These are phyloP conservation scores for Anabas testudineus DNA, from an alignment of 2,797 vertebrate species.

Conservation along the genomic window DNA sequence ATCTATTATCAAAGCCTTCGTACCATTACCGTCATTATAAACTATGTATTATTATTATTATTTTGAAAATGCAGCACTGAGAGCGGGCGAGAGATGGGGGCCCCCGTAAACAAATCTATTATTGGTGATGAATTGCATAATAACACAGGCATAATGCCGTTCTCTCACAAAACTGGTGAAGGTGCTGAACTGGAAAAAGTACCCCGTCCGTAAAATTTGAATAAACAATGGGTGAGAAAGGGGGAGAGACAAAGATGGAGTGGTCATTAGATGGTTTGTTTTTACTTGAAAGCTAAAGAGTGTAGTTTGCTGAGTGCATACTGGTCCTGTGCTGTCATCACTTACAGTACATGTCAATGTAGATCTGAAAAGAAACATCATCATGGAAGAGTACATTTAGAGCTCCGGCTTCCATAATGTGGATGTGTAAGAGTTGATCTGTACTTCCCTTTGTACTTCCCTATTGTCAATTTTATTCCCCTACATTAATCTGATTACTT, in stretches of 20 bases:
- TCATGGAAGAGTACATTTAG: conserved; percentile 36
- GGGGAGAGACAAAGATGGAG: conserved; percentile 75
- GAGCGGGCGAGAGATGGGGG: conserved; percentile 82
- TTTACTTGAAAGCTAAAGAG: conserved; percentile 76
- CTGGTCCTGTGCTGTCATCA: conserved; percentile 33
- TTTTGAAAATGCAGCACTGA: conserved; percentile 86
- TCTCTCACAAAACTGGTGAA: conserved; percentile 87
- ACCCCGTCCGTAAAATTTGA: conserved; percentile 88
- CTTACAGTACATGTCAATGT: conserved; percentile 24
- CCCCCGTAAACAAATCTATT: conserved; percentile 90
- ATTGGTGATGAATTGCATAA: conserved; percentile 92
- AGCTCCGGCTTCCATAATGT: conserved; percentile 14
- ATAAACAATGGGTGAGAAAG: conserved; percentile 85
- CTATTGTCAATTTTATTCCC: neutral
- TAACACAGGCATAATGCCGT: conserved; percentile 89
- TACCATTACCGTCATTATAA: conserved; percentile 87
- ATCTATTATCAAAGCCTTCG: conserved; percentile 85
- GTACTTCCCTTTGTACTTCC: neutral
- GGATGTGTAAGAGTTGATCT: conserved; percentile 9
- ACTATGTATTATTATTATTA: conserved; percentile 88
- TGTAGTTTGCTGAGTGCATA: conserved; percentile 43
- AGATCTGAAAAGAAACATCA: conserved; percentile 37
- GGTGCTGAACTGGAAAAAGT: conserved; percentile 90
- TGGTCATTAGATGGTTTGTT: conserved; percentile 72
- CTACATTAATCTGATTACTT: neutral